Conservation (phyloP, 2,113 vertebrate species). For the Centropus bengalensis region DNA sequence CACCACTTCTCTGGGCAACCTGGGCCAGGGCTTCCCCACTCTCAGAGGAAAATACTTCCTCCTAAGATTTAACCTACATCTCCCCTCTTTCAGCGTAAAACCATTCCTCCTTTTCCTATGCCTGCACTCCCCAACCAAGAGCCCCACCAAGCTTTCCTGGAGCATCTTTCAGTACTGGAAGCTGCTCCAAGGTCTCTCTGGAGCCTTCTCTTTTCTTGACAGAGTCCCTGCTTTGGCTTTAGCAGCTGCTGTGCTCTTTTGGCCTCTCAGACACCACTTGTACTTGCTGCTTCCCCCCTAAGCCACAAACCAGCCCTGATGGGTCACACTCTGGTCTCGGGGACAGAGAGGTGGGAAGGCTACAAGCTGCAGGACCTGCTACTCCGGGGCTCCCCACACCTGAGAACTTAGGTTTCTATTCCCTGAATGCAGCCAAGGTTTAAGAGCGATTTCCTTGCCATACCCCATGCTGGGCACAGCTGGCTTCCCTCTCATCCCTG, state of each 20-base stretch:
- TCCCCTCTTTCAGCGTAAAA: too few species aligned
- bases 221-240: neutral
- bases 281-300: neutral
- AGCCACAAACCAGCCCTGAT: neutral
- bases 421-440: accelerated
- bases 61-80: too few species aligned
- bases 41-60: too few species aligned
- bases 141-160: too few species aligned
- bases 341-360: neutral
- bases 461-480: neutral
- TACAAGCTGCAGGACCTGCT: neutral
- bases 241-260: neutral
- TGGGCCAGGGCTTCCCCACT: too few species aligned
- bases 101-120: too few species aligned
- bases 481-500: neutral
- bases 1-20: too few species aligned
- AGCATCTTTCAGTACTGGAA: too few species aligned
- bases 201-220: too few species aligned
- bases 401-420: neutral
- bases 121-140: too few species aligned
- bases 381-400: neutral
- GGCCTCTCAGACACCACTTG: neutral
- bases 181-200: too few species aligned
- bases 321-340: neutral
- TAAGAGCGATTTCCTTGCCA: neutral